Base-by-base conservation (phyloP, 2,888 invertebrate genomes). In the Caenorhabditis sp. region DNA sequence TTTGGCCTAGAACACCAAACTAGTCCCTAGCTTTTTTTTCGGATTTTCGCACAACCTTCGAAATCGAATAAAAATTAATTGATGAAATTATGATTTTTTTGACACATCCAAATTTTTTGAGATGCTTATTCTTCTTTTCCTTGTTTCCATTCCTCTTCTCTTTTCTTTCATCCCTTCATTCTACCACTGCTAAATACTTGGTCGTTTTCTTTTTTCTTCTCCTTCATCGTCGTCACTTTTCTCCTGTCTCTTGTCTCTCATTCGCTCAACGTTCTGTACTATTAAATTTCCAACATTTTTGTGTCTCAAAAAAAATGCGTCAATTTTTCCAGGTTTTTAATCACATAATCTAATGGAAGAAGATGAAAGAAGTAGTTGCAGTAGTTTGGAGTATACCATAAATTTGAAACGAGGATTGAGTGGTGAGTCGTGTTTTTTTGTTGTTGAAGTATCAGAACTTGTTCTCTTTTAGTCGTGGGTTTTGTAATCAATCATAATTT, bases 181-280 rank as follows among this genome's bases (percentile, higher is more conserved):
- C 19, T 50, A 24, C 31, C 60, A 49, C 60, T 37, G 60, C 63
- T 26, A 55, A 43, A 43, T 58, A 65, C 65, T 58, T 65, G 65
- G 50, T 58, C 49, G 53, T 27, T 21, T n/a, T 36, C 64, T 49
- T 51, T 51, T 65, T 65, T 58, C 58, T 58, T 64, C 63, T 26
- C 23, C 63, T 53, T 26, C 26, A 53, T 23, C 62, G 53, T 55
- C 43, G 62, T 53, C 62, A 43, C 37, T 62, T 43, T 43, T 31
- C 31, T 26, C 31, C 6, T 53, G 53, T 62, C 31, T 54, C 36
- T 55, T 43, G 43, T 26, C 19, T 31, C 43, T 27, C 17, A 19
- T 19, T 62, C 23, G 21, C 49, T n/a, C 17, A 26, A 26, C 21
- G 5, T 60, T 27, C 17, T 50, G n/a, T 60, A 49, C 51, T 26